Base-by-base conservation (phyloP, 2,797 vertebrate genomes). In the Muscicapa striata region DNA sequence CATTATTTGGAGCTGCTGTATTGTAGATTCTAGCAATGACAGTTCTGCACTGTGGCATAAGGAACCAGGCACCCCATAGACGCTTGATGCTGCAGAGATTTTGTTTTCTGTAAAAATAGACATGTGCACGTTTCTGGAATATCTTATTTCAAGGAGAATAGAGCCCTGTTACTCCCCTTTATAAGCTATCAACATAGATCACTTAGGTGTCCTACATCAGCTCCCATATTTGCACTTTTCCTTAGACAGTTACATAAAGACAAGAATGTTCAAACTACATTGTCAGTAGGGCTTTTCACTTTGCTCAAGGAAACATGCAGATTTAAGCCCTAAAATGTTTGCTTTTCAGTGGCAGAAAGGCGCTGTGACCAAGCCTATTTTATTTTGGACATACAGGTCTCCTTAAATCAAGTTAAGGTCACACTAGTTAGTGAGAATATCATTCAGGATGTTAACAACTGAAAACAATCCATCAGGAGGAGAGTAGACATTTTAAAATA, bases 401-500 rank as follows among this genome's bases (percentile, higher is more conserved):
- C 70, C 79, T 93, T 93, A 96, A 97, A 95, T 96, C 84, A 91
- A 83, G 77, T 85, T 94, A 75, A 95, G 63, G 80, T 94, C 74
- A 55, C 72, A 52, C n/a, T 46, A 81, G 63, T 83, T 95, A 88
- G 61, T 58, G 69, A 34, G 67, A 88, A 69, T 90, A 46, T 68
- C 55, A 38, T 87, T 95, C 81, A 89, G 57, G 51, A 40, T 91
- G 72, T 59, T 89, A 93, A 95, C 74, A 72, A 85, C 63, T 89
- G 90, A 88, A 90, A 92, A 55, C 45, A 95, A 68, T 91, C 54
- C 76, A 87, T 52, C 82, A 49, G 80, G 85, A 95, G 52, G 66
- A 81, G 46, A 68, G 78, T 30, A 46, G 89, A 70, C 59, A 36
- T 75, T 87, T 83, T 81, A 80, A 84, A 84, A 82, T 68, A 87